Base-by-base conservation (phyloP, 2,797 vertebrate genomes). In the Psittacula derbiana region DNA sequence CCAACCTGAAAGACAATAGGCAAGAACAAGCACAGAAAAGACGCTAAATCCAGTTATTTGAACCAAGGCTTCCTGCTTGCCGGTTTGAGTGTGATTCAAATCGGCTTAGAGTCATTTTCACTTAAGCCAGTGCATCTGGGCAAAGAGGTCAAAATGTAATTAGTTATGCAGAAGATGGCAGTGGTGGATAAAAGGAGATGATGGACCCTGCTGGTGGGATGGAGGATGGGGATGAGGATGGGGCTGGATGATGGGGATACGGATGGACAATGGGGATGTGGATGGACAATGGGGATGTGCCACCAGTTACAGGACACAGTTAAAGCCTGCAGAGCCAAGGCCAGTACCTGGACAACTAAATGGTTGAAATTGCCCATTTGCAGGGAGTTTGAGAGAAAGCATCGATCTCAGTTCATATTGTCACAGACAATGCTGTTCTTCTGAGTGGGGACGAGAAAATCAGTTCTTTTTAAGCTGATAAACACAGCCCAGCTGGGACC, bases 401-500 rank as follows among this genome's bases (percentile, higher is more conserved):
- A 55, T 8, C 58, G 41, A 53, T 93, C 46, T 69, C 11, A 0
- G 90, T 85, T 89, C 44, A 1, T 58, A 55, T 85, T 92, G 84
- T 87, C 84, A 89, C 84, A 91, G 84, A 95, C 74, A 90, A 82
- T 0, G 10, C 71, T 88, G 88, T 81, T 73, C 33, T 92, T 61
- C 79, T 80, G 67, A 93, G 49, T 43, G 23, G 46, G 52, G 64
- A 92, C 74, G 49, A 89, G 61, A 92, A 96, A 93, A 89, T 71
- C 83, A 70, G 80, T 82, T 92, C 78, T 64, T 93, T 94, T 82
- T 80, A 82, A 82, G 67, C 86, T 64, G 64, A 93, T 80, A 85
- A 96, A 94, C 78, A 93, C 55, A 91, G 67, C 86, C 92, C 95
- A 97, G 95, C 92, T 94, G 95, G 90, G 88, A 93, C 73, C 31